Evolutionary conservation across 35 echinoderm and acorn worm genomes (phyloP).

Genomic region (Holothuria glaberrima): DNA sequence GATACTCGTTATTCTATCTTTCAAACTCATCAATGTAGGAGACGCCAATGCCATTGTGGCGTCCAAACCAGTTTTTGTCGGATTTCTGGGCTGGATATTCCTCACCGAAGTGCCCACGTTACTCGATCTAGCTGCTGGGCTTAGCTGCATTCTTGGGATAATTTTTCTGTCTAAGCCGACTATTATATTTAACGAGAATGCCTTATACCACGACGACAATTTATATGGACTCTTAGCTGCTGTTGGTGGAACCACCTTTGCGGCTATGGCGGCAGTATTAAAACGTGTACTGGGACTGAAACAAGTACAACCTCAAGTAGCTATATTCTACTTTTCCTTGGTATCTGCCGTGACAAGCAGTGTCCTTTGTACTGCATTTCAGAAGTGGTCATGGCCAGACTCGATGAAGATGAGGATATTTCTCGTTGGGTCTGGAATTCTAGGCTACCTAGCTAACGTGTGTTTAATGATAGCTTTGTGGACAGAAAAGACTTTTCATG

Average conservation of each 20-base stretch:
- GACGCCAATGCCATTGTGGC: slow-evolving; percentile 53
- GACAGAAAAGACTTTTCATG: slow-evolving; percentile 51
- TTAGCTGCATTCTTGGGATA: slow-evolving; percentile 31
- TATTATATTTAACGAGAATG: slow-evolving; percentile 16
- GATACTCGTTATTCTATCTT: slow-evolving; percentile 53
- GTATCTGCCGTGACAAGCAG: slow-evolving; percentile 31
- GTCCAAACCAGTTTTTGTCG: slow-evolving; percentile 47
- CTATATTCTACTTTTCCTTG: slow-evolving; percentile 53
- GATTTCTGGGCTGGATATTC: slow-evolving; percentile 50
- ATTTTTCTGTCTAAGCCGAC: slow-evolving; percentile 49
- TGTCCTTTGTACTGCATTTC: slow-evolving; percentile 29
- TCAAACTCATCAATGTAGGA: slow-evolving; percentile 51
- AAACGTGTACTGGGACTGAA: slow-evolving; percentile 43
- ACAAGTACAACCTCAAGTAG: slow-evolving; percentile 42
- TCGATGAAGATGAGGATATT: slow-evolving; percentile 33
- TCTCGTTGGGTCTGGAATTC: slow-evolving; percentile 25
- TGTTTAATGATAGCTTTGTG: slow-evolving; percentile 34
- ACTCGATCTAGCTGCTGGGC: neutral
- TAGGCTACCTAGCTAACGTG: slow-evolving; percentile 40
- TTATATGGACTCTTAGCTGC: slow-evolving; percentile 27
- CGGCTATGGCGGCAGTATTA: slow-evolving; percentile 30
- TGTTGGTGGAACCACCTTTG: slow-evolving; percentile 15
- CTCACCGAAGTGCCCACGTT: slow-evolving; percentile 33
- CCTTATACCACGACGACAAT: slow-evolving; percentile 47
- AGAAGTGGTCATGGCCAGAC: slow-evolving; percentile 23